Evolutionary conservation across 2,888 invertebrate genomes (phyloP).

Genomic region (Adineta ricciae): DNA sequence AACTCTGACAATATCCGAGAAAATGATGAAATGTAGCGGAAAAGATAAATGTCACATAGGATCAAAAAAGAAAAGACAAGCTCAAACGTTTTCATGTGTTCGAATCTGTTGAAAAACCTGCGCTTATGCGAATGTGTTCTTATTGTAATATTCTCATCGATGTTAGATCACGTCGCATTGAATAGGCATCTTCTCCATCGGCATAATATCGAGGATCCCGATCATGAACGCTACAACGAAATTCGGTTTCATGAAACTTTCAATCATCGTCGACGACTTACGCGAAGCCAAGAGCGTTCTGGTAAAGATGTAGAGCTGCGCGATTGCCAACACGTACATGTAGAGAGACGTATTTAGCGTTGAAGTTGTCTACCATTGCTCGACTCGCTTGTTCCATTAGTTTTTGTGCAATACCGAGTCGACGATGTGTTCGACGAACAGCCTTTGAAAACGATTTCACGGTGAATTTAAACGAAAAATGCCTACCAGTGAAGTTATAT

Average conservation of each 20-base stretch:
- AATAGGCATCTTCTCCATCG: conserved; percentile 98
- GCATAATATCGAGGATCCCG: conserved; percentile 98
- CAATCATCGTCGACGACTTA: conserved; percentile 38
- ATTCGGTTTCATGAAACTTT: too few relatives aligned
- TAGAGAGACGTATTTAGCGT: conserved; percentile 91
- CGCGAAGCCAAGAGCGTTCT: conserved; percentile 65
- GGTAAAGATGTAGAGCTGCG: conserved; percentile 87
- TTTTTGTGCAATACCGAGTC: conserved; percentile 82
- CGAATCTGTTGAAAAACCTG: too few relatives aligned
- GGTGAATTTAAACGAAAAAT: too few relatives aligned
- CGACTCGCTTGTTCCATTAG: conserved; percentile 96
- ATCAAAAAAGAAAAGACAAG: too few relatives aligned
- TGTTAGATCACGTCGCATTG: conserved; percentile 63
- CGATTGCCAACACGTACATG: conserved; percentile 95
- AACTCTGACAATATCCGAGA: background rate
- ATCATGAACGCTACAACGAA: conserved; percentile 59
- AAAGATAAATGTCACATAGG: too few relatives aligned
- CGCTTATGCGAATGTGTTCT: too few relatives aligned
- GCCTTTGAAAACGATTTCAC: conserved; percentile 53
- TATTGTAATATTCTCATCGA: background rate
- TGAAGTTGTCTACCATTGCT: conserved; percentile 96
- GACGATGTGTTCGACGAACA: conserved; percentile 80
- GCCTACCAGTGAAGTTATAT: conserved; percentile 76
- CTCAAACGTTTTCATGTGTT: too few relatives aligned
- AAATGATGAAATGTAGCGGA: background rate